A percentile compares a stretch with the other conserved stretches of the same genome.
phyloP scores from a whole-genome alignment of 2,888 invertebrate genomes.

The Choreutis nemorana region DNA sequence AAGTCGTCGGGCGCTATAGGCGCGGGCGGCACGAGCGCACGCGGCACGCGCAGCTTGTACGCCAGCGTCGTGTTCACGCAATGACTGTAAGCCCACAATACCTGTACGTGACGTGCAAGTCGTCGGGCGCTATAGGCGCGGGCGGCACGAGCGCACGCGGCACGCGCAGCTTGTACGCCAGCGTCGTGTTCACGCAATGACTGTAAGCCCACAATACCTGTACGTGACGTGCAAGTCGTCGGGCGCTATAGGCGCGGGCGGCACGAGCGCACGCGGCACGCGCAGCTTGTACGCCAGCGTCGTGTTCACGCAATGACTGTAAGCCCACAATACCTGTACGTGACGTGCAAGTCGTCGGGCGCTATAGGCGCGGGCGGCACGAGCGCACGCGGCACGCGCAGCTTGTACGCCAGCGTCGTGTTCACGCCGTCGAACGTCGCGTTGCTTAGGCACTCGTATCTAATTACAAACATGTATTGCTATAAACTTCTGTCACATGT shows the following conservation, averaged over 20 bases:
- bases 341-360: conserved; percentile 24
- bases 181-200: conserved; percentile 70
- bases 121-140: conserved; percentile 26
- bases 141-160: conserved; percentile 23
- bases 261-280: conserved; percentile 12
- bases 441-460: conserved; percentile 89
- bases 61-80: conserved; percentile 69
- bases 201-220: conserved; percentile 32
- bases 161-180: conserved; percentile 66
- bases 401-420: conserved; percentile 69
- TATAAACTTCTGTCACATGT: too few relatives aligned
- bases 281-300: conserved; percentile 6
- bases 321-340: conserved; percentile 39
- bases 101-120: conserved; percentile 16
- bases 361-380: conserved; percentile 12
- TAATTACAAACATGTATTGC: too few relatives aligned
- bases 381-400: conserved; percentile 41
- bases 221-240: conserved; percentile 33
- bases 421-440: conserved; percentile 85
- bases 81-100: too few relatives aligned
- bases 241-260: conserved; percentile 11
- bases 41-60: conserved; percentile 63
- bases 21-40: conserved; percentile 15
- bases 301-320: too few relatives aligned
- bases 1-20: conserved; percentile 30